Base-by-base conservation (phyloP, 2,797 vertebrate species). In the Dromococcyx pavoninus region DNA sequence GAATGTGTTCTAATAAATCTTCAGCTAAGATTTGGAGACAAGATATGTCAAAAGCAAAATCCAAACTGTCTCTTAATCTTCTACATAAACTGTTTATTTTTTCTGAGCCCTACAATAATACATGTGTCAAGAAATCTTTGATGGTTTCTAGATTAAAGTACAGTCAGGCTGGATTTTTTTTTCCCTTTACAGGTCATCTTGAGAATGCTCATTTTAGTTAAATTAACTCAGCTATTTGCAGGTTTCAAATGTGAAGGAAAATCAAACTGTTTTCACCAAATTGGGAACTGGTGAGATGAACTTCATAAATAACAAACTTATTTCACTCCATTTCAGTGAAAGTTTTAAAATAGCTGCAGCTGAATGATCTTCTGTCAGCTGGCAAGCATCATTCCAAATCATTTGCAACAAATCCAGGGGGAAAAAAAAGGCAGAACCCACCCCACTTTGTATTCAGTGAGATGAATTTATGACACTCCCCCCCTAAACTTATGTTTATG, bases 41-140 rank as follows among this genome's bases (percentile, higher is more conserved):
- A 98, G 98, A 98, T 98, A 98, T 94, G 97, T 98, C 98, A 98
- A 98, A 98, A 97, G 97, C 97, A 96, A 98, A 96, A 98, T 97
- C 97, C 96, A 97, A 97, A 97, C 97, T 95, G 97, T 97, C 97
- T 98, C 98, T 98, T 98, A 98, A 98, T 98, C 98, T 98, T 98
- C 98, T 95, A 93, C 97, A 98, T 98, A 98, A 98, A 98, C 97
- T 98, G 98, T 98, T 98, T 98, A 98, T 98, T 98, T 98, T 98
- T 98, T 98, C 97, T 97, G 97, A 98, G 97, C 93, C 96, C 97
- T 97, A 98, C 97, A 98, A 98, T 98, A 98, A 98, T 98, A 97
- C 95, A 85, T 96, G 97, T 98, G 97, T 97, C 97, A 97, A 97
- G 97, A 96, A 92, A 93, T 96, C 89, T 97, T 97, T 97, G 98